These are phyloP conservation scores for Polia nebulosa DNA, from an alignment of 2,888 invertebrate genomes.

Conservation along the genomic window DNA sequence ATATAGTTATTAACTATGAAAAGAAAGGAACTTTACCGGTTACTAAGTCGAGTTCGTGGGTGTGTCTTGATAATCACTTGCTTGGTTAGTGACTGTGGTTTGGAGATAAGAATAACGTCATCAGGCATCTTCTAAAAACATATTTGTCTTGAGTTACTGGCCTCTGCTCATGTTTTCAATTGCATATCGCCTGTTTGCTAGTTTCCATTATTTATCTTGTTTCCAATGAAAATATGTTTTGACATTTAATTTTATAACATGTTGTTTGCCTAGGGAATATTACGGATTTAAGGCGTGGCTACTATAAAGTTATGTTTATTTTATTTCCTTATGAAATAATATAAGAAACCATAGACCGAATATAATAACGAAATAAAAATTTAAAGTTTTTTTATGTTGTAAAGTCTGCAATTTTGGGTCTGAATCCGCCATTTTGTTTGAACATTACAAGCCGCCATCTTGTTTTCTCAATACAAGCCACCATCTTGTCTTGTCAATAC, in stretches of 20 bases:
- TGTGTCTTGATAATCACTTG: conserved; percentile 86
- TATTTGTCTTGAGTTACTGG: conserved; percentile 84
- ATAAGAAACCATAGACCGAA: neutral
- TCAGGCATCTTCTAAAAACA: conserved; percentile 82
- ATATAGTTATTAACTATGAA: conserved; percentile 45
- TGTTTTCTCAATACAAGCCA: neutral
- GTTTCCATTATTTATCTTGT: conserved; percentile 89
- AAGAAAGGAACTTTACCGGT: conserved; percentile 67
- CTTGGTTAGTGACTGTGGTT: conserved; percentile 74
- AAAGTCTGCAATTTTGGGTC: too few species aligned
- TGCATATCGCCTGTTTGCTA: conserved; percentile 79
- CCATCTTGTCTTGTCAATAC: neutral
- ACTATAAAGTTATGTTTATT: conserved; percentile 33
- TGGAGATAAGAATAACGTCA: conserved; percentile 82
- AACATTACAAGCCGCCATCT: too few species aligned
- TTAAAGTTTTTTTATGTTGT: too few species aligned
- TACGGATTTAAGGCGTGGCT: conserved; percentile 46
- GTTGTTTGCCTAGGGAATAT: conserved; percentile 76
- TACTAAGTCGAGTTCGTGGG: conserved; percentile 84
- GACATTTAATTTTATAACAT: conserved; percentile 80
- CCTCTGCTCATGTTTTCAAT: conserved; percentile 85
- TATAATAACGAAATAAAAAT: too few species aligned
- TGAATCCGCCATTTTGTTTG: too few species aligned
- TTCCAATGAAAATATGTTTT: conserved; percentile 87
- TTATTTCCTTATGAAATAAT: conserved; percentile 11